Evolutionary conservation across 2,888 invertebrate genomes (phyloP), one percentile per base, ranked within the genome.

Genomic region (Cephus pygmeus): DNA sequence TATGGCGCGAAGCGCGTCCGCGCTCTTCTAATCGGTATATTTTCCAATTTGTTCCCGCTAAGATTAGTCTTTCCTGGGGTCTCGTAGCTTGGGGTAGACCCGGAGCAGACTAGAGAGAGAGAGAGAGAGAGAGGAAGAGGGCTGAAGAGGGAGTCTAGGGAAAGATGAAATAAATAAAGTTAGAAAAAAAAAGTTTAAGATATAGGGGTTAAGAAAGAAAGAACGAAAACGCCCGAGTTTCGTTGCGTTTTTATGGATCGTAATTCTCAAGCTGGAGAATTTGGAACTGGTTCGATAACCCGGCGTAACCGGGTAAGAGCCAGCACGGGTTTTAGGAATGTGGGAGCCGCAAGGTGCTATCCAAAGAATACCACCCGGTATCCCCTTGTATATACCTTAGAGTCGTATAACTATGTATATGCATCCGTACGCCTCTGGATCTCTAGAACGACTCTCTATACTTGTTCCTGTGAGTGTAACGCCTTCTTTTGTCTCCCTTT

Each of bases 1-100:
- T 56, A 56, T 23, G 56, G 23, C 23, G 71, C 33, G 34, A 31
- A 23, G 71, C 71, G 71, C 71, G 34, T 71, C 71, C 71, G 34
- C 71, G 71, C 33, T 71, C 71, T 30, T 69, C 78, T 78, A 78
- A 78, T 78, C 75, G 75, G 78, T 76, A 75, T 78, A 78, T 78
- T 78, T 78, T 75, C 78, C 78, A 78, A 78, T 78, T 78, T 78
- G 78, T 78, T 78, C 78, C 78, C 76, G 78, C 78, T 71, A 71
- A 78, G 78, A 78, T 78, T 78, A 78, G 75, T 75, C 78, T 78
- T 69, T 78, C 75, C 33, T 34, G 71, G 34, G 31, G 34, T 71
- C 30, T 71, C 31, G 31, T 71, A 31, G 31, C 31, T 71, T 56
- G 56, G 56, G 23, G 56, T 56, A 75, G 75, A 75, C n/a, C 11